These are phyloP conservation scores for Augochlorella aurata DNA, from an alignment of 2,888 invertebrate species.

Conservation along the genomic window DNA sequence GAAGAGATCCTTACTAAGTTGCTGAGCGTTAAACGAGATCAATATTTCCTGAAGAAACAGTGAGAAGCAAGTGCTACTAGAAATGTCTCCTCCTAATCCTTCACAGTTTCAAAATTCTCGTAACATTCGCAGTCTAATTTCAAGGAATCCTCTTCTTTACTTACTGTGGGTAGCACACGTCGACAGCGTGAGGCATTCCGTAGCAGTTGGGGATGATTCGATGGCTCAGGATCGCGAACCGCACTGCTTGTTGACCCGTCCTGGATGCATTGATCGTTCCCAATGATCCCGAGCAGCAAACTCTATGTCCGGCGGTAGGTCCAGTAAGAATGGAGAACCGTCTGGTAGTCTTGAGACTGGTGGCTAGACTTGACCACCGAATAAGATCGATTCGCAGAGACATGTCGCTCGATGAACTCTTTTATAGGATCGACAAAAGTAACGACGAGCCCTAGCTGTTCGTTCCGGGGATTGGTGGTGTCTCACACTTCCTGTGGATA, in stretches of 20 bases:
- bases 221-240: slow-evolving; percentile 38
- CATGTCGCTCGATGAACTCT: slow-evolving; percentile 45
- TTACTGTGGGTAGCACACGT: slow-evolving; percentile 74
- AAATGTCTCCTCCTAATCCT: no score
- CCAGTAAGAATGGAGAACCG: slow-evolving; percentile 35
- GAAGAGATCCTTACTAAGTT: no score
- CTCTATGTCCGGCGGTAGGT: background rate
- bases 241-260: slow-evolving; percentile 3
- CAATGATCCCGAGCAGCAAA: background rate
- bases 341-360: slow-evolving; percentile 16
- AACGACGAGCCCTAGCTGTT: slow-evolving; percentile 34
- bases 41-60: no score
- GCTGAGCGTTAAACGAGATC: no score
- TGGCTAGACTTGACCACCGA: slow-evolving; percentile 51
- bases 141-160: slow-evolving; percentile 45
- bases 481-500: slow-evolving; percentile 53
- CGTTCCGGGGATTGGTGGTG: slow-evolving; percentile 48
- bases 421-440: slow-evolving; percentile 57
- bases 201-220: slow-evolving; percentile 7
- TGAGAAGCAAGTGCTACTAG: no score
- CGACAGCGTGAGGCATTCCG: slow-evolving; percentile 74
- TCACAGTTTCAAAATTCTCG: no score
- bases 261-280: slow-evolving; percentile 16
- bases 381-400: slow-evolving; percentile 42
- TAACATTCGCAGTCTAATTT: no score